These are phyloP conservation scores for Globodera ellingtonae DNA, from an alignment of 1,140 invertebrate genomes.

Conservation along the genomic window DNA sequence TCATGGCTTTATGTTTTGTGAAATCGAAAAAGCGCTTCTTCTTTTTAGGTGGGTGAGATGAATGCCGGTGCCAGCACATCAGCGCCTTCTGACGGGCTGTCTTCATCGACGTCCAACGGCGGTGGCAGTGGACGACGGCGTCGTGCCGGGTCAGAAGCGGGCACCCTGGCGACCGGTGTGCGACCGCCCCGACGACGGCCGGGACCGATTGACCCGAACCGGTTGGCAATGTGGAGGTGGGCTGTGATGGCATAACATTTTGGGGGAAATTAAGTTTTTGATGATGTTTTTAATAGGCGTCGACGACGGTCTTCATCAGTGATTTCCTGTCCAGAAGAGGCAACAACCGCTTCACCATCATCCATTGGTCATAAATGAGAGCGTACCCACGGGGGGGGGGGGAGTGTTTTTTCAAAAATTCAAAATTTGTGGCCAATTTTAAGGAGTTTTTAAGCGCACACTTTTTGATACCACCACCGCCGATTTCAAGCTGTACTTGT, in stretches of 20 bases:
- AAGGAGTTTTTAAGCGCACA: too few species aligned
- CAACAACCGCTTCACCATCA: background rate
- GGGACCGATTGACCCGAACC: constrained; percentile 17
- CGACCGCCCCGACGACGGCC: constrained; percentile 22
- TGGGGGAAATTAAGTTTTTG: background rate
- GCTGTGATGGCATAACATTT: background rate
- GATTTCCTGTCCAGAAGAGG: background rate
- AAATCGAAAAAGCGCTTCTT: background rate
- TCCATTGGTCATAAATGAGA: background rate
- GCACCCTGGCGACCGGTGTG: background rate
- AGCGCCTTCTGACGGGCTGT: constrained; percentile 7
- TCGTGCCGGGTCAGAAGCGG: background rate
- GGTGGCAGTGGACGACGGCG: constrained; percentile 10
- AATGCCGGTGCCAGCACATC: constrained; percentile 12
- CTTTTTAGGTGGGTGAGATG: constrained; percentile 37
- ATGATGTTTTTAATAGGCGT: background rate
- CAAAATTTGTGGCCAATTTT: too few species aligned
- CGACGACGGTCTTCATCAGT: background rate
- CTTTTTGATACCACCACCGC: too few species aligned
- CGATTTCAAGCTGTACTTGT: too few species aligned
- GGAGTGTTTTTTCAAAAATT: too few species aligned
- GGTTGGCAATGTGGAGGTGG: constrained; percentile 17
- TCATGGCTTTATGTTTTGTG: background rate
- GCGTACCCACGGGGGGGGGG: too few species aligned
- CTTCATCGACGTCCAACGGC: constrained; percentile 2